Conservation (phyloP, 2,113 vertebrate genomes). For the Podiceps cristatus region DNA sequence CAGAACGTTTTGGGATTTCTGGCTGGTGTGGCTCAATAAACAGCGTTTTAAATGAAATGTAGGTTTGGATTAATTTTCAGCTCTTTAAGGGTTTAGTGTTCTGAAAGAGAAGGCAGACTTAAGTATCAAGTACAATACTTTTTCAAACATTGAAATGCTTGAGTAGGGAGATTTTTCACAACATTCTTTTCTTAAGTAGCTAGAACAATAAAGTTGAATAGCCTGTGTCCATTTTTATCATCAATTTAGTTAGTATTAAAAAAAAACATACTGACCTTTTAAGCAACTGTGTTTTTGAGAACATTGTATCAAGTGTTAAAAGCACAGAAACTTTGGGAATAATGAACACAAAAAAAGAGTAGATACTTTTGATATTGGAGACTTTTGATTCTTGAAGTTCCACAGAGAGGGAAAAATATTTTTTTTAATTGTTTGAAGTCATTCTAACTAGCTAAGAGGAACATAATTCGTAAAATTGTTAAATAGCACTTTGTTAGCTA, state of each 20-base stretch:
- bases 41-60: background rate
- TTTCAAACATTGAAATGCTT: background rate
- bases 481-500: background rate
- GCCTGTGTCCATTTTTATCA: background rate
- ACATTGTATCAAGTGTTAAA: background rate
- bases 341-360: background rate
- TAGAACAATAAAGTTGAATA: background rate
- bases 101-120: background rate
- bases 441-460: background rate
- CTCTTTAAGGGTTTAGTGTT: background rate
- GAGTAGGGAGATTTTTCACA: background rate
- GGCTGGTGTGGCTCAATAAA: background rate
- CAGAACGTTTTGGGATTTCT: background rate
- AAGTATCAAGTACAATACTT: background rate
- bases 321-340: background rate
- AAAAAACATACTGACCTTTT: fast-evolving
- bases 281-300: background rate
- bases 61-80: background rate
- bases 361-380: background rate
- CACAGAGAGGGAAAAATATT: background rate
- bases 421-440: background rate
- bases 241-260: background rate
- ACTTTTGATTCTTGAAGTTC: background rate
- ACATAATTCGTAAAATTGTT: fast-evolving
- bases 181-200: fast-evolving